phyloP scores from a whole-genome alignment of 2,888 invertebrate species.

The Smittia aterrima region DNA sequence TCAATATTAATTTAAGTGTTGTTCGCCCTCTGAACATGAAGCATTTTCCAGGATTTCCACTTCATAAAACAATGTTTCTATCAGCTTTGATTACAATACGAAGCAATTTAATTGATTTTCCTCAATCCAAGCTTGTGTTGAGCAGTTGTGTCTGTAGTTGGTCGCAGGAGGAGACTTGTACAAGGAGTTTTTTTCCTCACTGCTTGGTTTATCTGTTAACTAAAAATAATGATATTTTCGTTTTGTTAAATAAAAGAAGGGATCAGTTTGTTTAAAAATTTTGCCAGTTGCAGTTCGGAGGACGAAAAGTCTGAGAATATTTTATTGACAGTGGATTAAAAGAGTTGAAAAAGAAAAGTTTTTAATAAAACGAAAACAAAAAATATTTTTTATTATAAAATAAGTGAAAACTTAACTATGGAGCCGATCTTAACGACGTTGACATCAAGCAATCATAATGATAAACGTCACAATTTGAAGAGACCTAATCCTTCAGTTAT shows the following conservation, averaged over 20 bases:
- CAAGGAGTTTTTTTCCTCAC: slow-evolving; percentile 10
- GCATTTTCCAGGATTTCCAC: slow-evolving; percentile 32
- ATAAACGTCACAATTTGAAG: slow-evolving; percentile 26
- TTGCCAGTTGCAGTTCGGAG: slow-evolving; percentile 1
- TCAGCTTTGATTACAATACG: slow-evolving; percentile 15
- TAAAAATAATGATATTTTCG: slow-evolving; percentile 41
- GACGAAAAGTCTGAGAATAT: background rate
- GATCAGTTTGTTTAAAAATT: slow-evolving; percentile 37
- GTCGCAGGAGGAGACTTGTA: slow-evolving; percentile 31
- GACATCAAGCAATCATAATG: background rate
- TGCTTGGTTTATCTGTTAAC: slow-evolving; percentile 19
- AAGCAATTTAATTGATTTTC: slow-evolving; percentile 30
- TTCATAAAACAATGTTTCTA: slow-evolving; percentile 14
- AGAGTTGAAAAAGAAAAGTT: background rate
- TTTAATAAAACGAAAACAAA: background rate
- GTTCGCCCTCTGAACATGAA: slow-evolving; percentile 1
- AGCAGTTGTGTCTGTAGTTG: slow-evolving; percentile 2
- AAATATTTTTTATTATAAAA: background rate
- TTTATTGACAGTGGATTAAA: background rate
- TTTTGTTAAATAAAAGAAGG: slow-evolving; percentile 37
- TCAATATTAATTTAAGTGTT: slow-evolving; percentile 9
- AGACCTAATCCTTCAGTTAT: background rate
- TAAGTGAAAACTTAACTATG: background rate
- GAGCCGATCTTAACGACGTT: slow-evolving; percentile 14
- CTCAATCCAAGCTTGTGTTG: background rate